Evolutionary conservation across 1,140 invertebrate genomes (phyloP), one percentile per base, ranked within the genome.

Genomic region (Pollicipes pollicipes): DNA sequence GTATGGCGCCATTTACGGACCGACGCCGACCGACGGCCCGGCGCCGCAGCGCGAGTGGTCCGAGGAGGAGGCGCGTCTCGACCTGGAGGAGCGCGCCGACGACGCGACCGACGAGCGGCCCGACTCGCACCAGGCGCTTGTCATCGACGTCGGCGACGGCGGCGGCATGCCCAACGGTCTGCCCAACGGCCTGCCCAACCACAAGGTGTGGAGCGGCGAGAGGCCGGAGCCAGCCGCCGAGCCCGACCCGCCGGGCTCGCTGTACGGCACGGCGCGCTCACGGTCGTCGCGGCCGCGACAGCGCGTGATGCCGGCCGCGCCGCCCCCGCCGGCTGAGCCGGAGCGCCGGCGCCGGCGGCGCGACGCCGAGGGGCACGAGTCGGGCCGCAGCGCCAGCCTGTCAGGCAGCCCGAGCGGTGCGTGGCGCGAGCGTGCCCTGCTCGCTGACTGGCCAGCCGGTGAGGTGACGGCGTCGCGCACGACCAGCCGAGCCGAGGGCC

Each of bases 281-380:
- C 45, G 76, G 64, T 8, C 67, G 66, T 73, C 37, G 35, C 81
- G 90, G 68, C 90, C 90, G 0, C 83, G 91, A 17, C 91, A 91
- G 80, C 87, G 90, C 69, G 82, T 86, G 63, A 83, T 88, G 70
- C 87, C 90, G 0, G 85, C 90, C 8, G 86, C 88, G 0, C 85
- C 88, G 21, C 89, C 90, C 2, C 90, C 90, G 30, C 91, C 88
- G 0, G 13, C 45, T 2, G 13, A 10, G 17, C 45, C 45, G 45
- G 13, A 2, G 6, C 13, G 45, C 45, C 45, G 45, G 3, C 45
- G 2, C 13, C 45, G 13, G 45, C 45, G 13, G 45, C 45, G 13
- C 45, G 45, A 21, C 2, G 13, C 45, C 13, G 45, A 58, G 13
- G 13, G 45, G 45, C 2, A 21, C 45, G 45, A 58, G 45, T 21